Evolutionary conservation across 2,797 vertebrate species (phyloP), one percentile per base, ranked within the genome.

Genomic region (Dendrocincla fuliginosa): DNA sequence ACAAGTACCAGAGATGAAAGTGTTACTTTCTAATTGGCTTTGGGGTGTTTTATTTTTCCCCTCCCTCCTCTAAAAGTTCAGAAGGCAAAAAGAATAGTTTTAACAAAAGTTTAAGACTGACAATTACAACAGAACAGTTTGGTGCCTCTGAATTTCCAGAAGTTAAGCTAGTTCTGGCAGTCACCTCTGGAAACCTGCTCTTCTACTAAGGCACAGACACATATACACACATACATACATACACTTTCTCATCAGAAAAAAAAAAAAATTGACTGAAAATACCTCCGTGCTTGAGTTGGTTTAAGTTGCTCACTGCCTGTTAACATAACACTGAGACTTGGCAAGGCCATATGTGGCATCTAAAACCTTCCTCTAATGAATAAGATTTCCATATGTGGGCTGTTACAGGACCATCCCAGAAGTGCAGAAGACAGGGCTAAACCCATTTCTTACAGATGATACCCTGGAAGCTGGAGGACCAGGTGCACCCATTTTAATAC

Each of bases 1-100:
- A 41, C 65, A 84, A 81, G 18, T 27, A 68, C 8, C 32, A 7
- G 24, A 71, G 30, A 59, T 14, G 7, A 25, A 65, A 78, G 9
- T 60, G 28, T 68, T 55, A 57, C 16, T 79, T 93, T 52, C 47
- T 60, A 37, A 56, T 46, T 73, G 9, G 6, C 13, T 39, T n/a
- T 0, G 9, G 10, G 11, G 4, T 2, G 2, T 16, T 63, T 33
- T 18, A 5, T 10, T 20, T 60, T 19, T 41, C 41, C 8, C 13
- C 19, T 13, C 18, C 12, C 4, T 63, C 82, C 68, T 64, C 30
- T 57, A 3, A 46, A 79, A 30, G 4, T 50, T 81, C 53, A 39
- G 9, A 64, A 53, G 46, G 37, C 28, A 75, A 65, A 67, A 84
- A 7, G 13, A 42, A 47, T 22, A 46, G 13, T 41, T 64, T 78